Percentiles rank a stretch among this genome's conserved stretches.
These are phyloP conservation scores for Pitta sordida DNA, from an alignment of 2,113 vertebrate species.

Conservation along the genomic window DNA sequence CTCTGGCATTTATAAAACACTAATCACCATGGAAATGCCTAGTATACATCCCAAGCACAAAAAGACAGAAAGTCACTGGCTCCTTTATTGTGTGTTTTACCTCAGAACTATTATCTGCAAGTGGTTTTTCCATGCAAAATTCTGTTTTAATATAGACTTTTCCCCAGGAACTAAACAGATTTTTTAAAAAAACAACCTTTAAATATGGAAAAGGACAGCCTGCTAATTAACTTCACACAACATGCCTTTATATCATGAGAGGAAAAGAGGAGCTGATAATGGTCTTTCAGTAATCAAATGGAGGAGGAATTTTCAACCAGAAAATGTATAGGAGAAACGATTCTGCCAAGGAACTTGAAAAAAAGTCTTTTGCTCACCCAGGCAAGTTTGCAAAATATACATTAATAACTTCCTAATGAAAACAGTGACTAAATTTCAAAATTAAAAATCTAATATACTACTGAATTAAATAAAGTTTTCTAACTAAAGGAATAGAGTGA, in stretches of 20 bases:
- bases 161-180: conserved; percentile 16
- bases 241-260: not conserved
- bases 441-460: not conserved
- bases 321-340: not conserved
- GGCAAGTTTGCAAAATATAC: not conserved
- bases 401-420: not conserved
- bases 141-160: conserved; percentile 23
- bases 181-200: not conserved
- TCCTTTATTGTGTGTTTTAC: not conserved
- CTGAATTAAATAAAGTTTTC: not conserved
- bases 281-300: not conserved
- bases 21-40: conserved; percentile 35
- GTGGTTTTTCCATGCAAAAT: not conserved
- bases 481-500: not conserved
- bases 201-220: conserved; percentile 12
- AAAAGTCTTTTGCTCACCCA: not conserved
- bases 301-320: not conserved
- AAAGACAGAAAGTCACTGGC: not conserved
- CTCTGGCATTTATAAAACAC: conserved; percentile 32
- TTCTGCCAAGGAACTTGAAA: not conserved
- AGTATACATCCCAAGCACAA: not conserved
- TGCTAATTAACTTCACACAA: conserved; percentile 4
- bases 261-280: not conserved
- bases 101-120: conserved; percentile 25
- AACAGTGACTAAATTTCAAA: not conserved